Conservation (phyloP, 2,888 invertebrate species). For the Scaptomyza polygonia region DNA sequence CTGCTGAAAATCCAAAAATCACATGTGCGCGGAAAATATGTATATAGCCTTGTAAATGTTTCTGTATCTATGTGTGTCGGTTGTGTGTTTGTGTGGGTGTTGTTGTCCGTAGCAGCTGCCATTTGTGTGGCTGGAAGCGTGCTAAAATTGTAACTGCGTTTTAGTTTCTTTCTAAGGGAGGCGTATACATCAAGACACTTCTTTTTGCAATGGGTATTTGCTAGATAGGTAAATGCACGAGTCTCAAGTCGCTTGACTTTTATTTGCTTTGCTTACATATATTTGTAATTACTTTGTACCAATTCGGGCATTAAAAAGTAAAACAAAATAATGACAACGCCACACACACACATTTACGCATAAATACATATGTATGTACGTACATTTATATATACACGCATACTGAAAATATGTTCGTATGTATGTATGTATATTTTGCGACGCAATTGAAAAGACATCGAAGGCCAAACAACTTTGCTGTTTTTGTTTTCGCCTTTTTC, state of each 20-base stretch:
- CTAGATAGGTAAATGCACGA: slow-evolving; percentile 1
- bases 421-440: slow-evolving; percentile 69
- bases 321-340: slow-evolving; percentile 34
- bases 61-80: slow-evolving; percentile 22
- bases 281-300: slow-evolving; percentile 30
- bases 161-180: slow-evolving; percentile 38
- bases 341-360: slow-evolving; percentile 16
- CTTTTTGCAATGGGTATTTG: slow-evolving; percentile 18
- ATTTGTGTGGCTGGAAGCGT: slow-evolving; percentile 26
- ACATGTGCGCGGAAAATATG: slow-evolving; percentile 51
- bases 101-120: slow-evolving; percentile 51
- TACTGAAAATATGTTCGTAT: slow-evolving; percentile 10
- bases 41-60: slow-evolving; percentile 33
- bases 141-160: slow-evolving; percentile 55
- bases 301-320: slow-evolving; percentile 32
- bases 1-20: slow-evolving; percentile 25
- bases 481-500: slow-evolving; percentile 50
- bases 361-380: slow-evolving; percentile 3
- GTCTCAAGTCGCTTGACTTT: slow-evolving; percentile 29
- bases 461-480: slow-evolving; percentile 78
- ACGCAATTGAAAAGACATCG: slow-evolving; percentile 79
- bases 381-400: not conserved
- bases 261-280: slow-evolving; percentile 26
- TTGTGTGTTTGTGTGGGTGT: slow-evolving; percentile 30
- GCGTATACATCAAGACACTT: slow-evolving; percentile 4